phyloP scores from a whole-genome alignment of 2,888 invertebrate species.

The Pristionchus exspectatus region DNA sequence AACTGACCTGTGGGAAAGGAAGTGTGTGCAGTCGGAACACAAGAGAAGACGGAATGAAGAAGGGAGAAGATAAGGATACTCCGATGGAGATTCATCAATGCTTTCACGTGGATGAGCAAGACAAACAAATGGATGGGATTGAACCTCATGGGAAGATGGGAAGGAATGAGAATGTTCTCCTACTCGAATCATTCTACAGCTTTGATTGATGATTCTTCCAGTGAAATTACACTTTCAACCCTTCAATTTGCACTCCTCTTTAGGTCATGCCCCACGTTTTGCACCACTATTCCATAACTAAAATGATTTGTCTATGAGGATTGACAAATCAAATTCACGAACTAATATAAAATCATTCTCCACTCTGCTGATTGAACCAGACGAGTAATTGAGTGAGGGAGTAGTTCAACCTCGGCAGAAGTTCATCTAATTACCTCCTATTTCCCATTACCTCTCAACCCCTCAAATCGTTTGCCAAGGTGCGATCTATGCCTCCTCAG shows the following conservation, averaged over 20 bases:
- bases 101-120: not conserved
- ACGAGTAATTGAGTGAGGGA: not conserved
- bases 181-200: not conserved
- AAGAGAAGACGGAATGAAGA: not conserved
- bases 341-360: not conserved
- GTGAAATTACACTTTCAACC: not conserved
- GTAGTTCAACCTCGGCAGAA: not conserved
- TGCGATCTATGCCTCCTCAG: not conserved
- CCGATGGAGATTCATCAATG: not conserved
- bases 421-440: not conserved
- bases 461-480: conserved; percentile 10
- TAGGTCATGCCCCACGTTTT: not conserved
- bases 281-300: not conserved
- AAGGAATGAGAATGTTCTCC: not conserved
- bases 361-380: not conserved
- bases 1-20: not conserved
- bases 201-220: not conserved
- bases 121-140: not conserved
- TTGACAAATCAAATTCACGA: not conserved
- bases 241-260: conserved; percentile 1
- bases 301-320: not conserved
- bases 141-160: not conserved
- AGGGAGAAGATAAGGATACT: not conserved
- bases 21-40: not conserved
- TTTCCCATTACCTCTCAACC: conserved; percentile 6